phyloP scores from a whole-genome alignment of 2,113 vertebrate genomes.

The Larimichthys crocea region DNA sequence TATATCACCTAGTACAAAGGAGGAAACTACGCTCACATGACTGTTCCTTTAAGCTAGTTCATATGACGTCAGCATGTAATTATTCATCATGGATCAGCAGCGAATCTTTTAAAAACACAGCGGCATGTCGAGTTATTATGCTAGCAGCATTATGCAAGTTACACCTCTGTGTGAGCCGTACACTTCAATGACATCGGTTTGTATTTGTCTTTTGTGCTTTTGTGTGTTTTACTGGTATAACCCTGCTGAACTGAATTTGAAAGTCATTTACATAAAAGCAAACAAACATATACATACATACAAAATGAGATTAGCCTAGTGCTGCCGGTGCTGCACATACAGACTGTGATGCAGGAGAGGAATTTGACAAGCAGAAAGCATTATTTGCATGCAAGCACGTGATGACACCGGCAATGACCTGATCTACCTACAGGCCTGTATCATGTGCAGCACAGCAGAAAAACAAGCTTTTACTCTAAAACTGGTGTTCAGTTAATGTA shows the following conservation, averaged over 20 bases:
- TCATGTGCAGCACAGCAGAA: neutral
- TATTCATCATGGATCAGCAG: neutral
- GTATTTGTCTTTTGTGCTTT: neutral
- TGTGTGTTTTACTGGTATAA: neutral
- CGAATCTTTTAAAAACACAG: neutral
- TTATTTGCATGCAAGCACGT: slow-evolving; percentile 22
- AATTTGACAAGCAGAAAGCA: neutral
- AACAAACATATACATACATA: no score
- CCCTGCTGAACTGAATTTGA: slow-evolving; percentile 7
- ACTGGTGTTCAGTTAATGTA: neutral
- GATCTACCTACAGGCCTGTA: neutral
- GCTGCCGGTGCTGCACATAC: neutral
- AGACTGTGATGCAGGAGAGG: neutral
- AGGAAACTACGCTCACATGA: neutral
- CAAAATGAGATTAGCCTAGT: neutral
- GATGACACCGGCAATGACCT: neutral
- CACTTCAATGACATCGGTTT: neutral
- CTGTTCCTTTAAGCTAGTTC: neutral
- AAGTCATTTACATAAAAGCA: slow-evolving; percentile 32
- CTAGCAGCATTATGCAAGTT: neutral
- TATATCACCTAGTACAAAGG: slow-evolving; percentile 4
- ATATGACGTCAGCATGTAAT: neutral
- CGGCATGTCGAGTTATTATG: neutral
- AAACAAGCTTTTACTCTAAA: neutral
- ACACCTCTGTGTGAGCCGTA: neutral